phyloP scores from a whole-genome alignment of 2,113 vertebrate species.

The Rhinichthys klamathensis region DNA sequence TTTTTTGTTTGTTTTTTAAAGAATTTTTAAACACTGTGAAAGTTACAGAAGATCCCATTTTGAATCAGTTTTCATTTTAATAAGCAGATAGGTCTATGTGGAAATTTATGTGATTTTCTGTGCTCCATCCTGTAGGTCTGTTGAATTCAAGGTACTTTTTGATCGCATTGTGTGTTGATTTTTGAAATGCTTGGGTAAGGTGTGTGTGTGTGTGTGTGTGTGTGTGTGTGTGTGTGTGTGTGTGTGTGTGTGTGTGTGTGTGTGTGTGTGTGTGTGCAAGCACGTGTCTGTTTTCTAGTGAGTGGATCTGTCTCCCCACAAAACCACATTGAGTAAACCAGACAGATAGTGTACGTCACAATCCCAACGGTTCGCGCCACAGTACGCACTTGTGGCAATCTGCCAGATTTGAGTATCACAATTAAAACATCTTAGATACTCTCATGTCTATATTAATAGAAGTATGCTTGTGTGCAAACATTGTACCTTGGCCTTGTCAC shows the following conservation, averaged over 20 bases:
- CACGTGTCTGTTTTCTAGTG: constrained; percentile 14
- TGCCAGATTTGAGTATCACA: not conserved
- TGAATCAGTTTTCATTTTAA: not conserved
- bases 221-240: not conserved
- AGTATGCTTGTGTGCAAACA: not conserved
- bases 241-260: not conserved
- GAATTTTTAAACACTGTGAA: not conserved
- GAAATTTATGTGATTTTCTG: not conserved
- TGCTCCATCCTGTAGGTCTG: not conserved
- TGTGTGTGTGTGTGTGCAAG: not conserved
- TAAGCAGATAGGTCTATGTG: not conserved
- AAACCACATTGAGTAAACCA: constrained; percentile 29
- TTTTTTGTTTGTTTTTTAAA: not conserved
- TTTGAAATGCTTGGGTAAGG: not conserved
- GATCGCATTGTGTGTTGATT: not conserved
- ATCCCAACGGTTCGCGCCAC: constrained; percentile 46
- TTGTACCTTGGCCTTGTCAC: not conserved
- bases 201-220: not conserved
- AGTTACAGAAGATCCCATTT: not conserved
- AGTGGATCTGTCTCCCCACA: constrained; percentile 25
- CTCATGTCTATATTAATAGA: not conserved
- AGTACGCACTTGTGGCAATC: constrained; percentile 21
- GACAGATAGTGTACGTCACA: constrained; percentile 31
- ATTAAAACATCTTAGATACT: not conserved
- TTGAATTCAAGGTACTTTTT: constrained; percentile 13